Conservation (phyloP, 1,140 invertebrate genomes). For the Drosophila malerkotliana region DNA sequence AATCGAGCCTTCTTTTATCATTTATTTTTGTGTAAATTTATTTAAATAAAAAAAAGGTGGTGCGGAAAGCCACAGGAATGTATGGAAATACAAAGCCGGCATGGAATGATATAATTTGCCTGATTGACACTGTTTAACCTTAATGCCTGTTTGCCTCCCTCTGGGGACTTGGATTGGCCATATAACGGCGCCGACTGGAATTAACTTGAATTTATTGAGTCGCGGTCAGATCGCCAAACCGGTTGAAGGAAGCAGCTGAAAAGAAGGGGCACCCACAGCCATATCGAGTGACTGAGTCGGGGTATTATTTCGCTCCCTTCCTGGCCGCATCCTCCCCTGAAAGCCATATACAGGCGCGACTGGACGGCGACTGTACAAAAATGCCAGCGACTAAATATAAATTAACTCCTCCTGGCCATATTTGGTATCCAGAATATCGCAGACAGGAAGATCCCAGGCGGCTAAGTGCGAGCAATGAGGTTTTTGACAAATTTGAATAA, state of each 20-base stretch:
- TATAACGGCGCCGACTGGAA: constrained; percentile 79
- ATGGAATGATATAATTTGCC: constrained; percentile 35
- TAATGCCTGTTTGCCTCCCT: constrained; percentile 40
- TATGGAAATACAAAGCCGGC: constrained; percentile 7
- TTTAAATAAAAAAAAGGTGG: constrained; percentile 11
- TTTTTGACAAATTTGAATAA: constrained; percentile 70
- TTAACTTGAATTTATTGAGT: constrained; percentile 76
- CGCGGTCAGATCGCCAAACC: constrained; percentile 42
- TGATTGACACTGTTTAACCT: constrained; percentile 49
- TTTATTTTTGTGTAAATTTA: constrained; percentile 9
- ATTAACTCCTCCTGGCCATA: constrained; percentile 26
- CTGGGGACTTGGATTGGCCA: constrained; percentile 37
- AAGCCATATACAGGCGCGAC: constrained; percentile 54
- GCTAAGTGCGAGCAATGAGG: constrained; percentile 31
- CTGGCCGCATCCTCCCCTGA: neutral
- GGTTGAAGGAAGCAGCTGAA: constrained; percentile 47
- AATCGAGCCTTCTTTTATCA: constrained; percentile 19
- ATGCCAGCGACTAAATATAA: constrained; percentile 57
- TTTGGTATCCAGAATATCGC: constrained; percentile 21
- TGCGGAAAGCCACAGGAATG: constrained; percentile 28
- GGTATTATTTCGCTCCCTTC: neutral
- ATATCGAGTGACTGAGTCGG: constrained; percentile 6
- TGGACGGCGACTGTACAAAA: constrained; percentile 73
- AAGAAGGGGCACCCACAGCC: constrained; percentile 28
- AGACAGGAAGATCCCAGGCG: constrained; percentile 1